Evolutionary conservation across 2,888 invertebrate genomes (phyloP).

Genomic region (Spodoptera picta): DNA sequence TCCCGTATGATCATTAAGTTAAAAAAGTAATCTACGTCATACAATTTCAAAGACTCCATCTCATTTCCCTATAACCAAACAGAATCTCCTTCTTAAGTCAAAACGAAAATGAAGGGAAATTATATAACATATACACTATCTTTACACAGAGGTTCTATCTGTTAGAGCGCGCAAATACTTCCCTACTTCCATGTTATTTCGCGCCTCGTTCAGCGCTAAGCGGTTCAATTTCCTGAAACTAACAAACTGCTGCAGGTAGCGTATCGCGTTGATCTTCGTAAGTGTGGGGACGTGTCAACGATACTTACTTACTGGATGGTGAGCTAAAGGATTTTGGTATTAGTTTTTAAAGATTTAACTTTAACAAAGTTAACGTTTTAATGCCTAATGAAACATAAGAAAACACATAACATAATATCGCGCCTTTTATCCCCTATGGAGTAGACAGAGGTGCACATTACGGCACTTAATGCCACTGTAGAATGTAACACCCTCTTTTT

Average conservation of each 20-base stretch:
- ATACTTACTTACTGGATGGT: background rate
- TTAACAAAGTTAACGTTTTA: too few relatives aligned
- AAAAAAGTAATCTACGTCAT: too few relatives aligned
- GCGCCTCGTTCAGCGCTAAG: slow-evolving; percentile 48
- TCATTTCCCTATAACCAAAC: background rate
- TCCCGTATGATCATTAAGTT: too few relatives aligned
- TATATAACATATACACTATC: slow-evolving; percentile 41
- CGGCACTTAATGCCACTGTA: too few relatives aligned
- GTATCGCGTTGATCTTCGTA: slow-evolving; percentile 35
- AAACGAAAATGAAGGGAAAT: slow-evolving; percentile 48
- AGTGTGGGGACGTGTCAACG: slow-evolving; percentile 30
- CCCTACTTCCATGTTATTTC: slow-evolving; percentile 53
- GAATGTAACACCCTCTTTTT: too few relatives aligned
- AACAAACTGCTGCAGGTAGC: slow-evolving; percentile 45
- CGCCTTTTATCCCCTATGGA: too few relatives aligned
- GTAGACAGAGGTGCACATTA: too few relatives aligned
- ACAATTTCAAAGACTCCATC: too few relatives aligned
- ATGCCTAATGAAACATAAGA: too few relatives aligned
- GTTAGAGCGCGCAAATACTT: slow-evolving; percentile 41
- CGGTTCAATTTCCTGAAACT: slow-evolving; percentile 56
- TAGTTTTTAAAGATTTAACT: too few relatives aligned
- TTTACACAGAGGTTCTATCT: slow-evolving; percentile 24
- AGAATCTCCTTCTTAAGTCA: slow-evolving; percentile 2
- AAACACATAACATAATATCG: too few relatives aligned
- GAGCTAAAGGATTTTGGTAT: too few relatives aligned